These are phyloP conservation scores for Tachina grossa DNA, from an alignment of 2,888 invertebrate genomes.

Conservation along the genomic window DNA sequence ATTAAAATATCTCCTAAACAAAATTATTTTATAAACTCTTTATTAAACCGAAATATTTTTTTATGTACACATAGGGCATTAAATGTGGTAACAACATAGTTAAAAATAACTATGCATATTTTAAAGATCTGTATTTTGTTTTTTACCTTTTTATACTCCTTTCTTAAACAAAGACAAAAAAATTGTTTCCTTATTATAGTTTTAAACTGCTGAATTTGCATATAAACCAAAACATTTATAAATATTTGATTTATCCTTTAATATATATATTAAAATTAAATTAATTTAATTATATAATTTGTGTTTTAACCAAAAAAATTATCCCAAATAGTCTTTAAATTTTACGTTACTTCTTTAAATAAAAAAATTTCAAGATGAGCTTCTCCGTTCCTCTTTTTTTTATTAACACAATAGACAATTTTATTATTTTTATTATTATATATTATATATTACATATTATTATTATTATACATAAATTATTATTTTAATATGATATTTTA, in stretches of 20 bases:
- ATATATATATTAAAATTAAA: too few relatives aligned
- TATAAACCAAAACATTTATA: constrained; percentile 11
- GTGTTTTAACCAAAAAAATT: constrained; percentile 43
- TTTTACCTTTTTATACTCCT: neutral
- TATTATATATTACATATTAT: neutral
- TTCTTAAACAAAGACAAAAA: neutral
- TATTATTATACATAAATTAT: constrained; percentile 5
- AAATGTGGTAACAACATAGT: neutral
- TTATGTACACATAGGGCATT: too few relatives aligned
- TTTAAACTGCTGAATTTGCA: constrained; percentile 2
- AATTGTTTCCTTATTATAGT: constrained; percentile 32
- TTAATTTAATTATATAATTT: neutral
- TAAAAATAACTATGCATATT: neutral
- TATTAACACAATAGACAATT: constrained; percentile 43
- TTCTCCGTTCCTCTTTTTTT: constrained; percentile 4
- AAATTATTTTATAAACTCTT: too few relatives aligned
- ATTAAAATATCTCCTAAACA: too few relatives aligned
- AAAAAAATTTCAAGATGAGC: constrained; percentile 18
- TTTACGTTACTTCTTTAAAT: constrained; percentile 22
- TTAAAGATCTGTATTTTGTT: neutral
- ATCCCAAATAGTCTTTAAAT: constrained; percentile 38
- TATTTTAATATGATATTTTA: neutral
- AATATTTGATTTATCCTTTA: neutral
- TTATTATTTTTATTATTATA: constrained; percentile 16
- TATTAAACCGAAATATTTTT: too few relatives aligned